Evolutionary conservation across 2,113 vertebrate genomes (phyloP).

Genomic region (Chauna torquata): DNA sequence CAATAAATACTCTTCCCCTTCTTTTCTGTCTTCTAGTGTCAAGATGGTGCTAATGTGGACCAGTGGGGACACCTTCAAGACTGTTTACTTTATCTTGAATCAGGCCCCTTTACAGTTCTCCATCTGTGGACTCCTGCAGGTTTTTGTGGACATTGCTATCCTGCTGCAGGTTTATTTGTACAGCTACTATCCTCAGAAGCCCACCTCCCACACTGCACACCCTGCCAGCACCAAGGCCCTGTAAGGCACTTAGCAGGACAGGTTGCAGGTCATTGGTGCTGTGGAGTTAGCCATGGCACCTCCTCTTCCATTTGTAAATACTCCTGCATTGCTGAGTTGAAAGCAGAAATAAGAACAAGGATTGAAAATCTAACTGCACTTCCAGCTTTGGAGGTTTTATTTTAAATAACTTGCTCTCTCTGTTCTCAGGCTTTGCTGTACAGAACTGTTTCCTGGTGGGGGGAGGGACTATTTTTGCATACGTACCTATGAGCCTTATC

Average conservation of each 20-base stretch:
- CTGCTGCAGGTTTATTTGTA: conserved; percentile 93
- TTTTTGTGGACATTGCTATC: conserved; percentile 91
- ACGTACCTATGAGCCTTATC: conserved; percentile 54
- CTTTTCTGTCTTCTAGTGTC: conserved; percentile 76
- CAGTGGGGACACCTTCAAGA: conserved; percentile 97
- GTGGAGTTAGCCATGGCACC: background rate
- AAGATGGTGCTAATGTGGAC: conserved; percentile 99
- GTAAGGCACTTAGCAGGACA: conserved; percentile 59
- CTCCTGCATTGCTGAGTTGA: background rate
- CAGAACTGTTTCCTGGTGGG: conserved; percentile 1
- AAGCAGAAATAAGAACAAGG: conserved; percentile 4
- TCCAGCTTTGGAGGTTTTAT: background rate
- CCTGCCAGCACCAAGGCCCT: conserved; percentile 92
- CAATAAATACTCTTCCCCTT: background rate
- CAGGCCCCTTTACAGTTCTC: conserved; percentile 96
- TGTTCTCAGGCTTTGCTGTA: conserved; percentile 16
- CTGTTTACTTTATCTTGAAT: conserved; percentile 92
- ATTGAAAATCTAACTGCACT: background rate
- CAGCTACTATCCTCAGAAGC: conserved; percentile 88
- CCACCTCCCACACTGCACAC: conserved; percentile 81
- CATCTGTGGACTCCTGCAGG: conserved; percentile 92
- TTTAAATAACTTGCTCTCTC: background rate
- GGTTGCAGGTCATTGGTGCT: background rate
- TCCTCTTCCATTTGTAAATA: conserved; percentile 7
- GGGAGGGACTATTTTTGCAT: conserved; percentile 29